A percentile compares a stretch with the other conserved stretches of the same genome.
These are phyloP conservation scores for Ostrea edulis DNA, from an alignment of 1,140 invertebrate genomes.

Conservation along the genomic window DNA sequence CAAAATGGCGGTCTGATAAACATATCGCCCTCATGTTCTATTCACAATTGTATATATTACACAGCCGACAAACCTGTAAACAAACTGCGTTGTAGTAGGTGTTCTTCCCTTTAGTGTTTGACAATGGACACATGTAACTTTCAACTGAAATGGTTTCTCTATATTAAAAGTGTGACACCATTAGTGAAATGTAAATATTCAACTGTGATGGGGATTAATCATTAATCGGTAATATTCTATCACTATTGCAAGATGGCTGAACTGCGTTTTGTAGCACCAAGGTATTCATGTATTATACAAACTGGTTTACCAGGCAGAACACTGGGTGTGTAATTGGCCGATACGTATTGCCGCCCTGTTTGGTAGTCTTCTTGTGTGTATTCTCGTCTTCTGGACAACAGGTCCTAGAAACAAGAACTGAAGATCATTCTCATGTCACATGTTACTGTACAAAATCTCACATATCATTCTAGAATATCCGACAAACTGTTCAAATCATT, in stretches of 20 bases:
- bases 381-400: neutral
- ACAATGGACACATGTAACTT: neutral
- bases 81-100: neutral
- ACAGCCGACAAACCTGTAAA: neutral
- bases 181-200: too few relatives aligned
- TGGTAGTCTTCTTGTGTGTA: neutral
- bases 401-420: neutral
- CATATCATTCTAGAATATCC: too few relatives aligned
- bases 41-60: too few relatives aligned
- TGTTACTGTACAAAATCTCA: too few relatives aligned
- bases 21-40: neutral
- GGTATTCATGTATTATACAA: too few relatives aligned
- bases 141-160: neutral
- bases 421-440: too few relatives aligned
- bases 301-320: neutral
- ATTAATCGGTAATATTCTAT: too few relatives aligned
- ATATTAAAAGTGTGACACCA: too few relatives aligned
- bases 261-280: too few relatives aligned
- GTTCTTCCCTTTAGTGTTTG: neutral
- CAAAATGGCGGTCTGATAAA: too few relatives aligned
- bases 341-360: neutral
- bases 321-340: neutral
- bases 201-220: too few relatives aligned
- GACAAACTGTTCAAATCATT: neutral
- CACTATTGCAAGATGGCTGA: too few relatives aligned